Evolutionary conservation across 2,113 vertebrate species (phyloP).

Genomic region (Lampris megalopsis): DNA sequence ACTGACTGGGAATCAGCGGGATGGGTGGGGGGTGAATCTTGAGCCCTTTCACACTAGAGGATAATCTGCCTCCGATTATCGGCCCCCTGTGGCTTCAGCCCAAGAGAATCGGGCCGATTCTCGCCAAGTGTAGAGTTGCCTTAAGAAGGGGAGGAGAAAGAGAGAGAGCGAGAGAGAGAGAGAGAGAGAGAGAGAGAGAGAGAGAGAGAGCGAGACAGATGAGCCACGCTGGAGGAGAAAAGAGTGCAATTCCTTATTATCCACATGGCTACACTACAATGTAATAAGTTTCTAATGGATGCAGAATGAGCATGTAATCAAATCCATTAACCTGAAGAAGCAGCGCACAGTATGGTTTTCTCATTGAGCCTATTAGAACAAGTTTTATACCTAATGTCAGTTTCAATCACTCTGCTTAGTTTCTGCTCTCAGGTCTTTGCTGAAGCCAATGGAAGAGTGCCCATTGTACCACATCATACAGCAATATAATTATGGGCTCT

Average conservation of each 20-base stretch:
- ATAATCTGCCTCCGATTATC: no score
- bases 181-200: background rate
- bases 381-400: slow-evolving; percentile 22
- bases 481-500: slow-evolving; percentile 2
- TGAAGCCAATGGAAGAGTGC: slow-evolving; percentile 1
- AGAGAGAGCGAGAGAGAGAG: background rate
- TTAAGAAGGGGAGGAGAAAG: background rate
- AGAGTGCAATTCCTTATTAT: slow-evolving; percentile 5
- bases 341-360: slow-evolving; percentile 30
- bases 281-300: background rate
- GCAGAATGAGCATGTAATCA: background rate
- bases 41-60: no score
- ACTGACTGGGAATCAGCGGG: no score
- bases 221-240: background rate
- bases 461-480: slow-evolving; percentile 7
- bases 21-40: no score
- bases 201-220: background rate
- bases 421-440: slow-evolving; percentile 10
- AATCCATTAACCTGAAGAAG: slow-evolving; percentile 6
- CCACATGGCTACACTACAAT: background rate
- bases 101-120: no score
- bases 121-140: no score
- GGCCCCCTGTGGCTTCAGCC: no score
- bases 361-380: slow-evolving; percentile 29
- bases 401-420: slow-evolving; percentile 5